These are phyloP conservation scores for Tadarida brasiliensis DNA, from an alignment of 2,797 vertebrate species.

Conservation along the genomic window DNA sequence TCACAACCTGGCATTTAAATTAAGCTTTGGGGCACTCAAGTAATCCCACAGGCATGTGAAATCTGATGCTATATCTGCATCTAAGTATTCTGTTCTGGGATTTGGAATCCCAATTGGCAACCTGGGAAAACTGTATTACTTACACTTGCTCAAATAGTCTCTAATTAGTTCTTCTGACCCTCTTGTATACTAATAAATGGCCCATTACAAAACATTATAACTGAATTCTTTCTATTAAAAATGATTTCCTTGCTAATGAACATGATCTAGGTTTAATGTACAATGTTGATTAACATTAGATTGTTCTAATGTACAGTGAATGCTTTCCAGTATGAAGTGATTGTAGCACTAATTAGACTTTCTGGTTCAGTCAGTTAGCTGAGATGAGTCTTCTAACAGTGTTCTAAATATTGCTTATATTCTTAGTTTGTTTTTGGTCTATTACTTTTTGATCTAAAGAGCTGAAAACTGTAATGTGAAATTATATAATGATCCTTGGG, in stretches of 20 bases:
- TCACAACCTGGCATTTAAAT: constrained; percentile 71
- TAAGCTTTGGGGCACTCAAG: constrained; percentile 55
- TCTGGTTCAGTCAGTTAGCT: constrained; percentile 67
- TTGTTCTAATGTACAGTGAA: constrained; percentile 56
- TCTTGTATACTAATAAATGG: constrained; percentile 80
- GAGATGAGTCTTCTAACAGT: constrained; percentile 13
- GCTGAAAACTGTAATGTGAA: constrained; percentile 59
- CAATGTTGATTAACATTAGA: constrained; percentile 67
- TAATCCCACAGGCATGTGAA: constrained; percentile 63
- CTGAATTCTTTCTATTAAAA: constrained; percentile 79
- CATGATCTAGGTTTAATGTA: constrained; percentile 69
- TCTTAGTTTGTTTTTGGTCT: constrained; percentile 74
- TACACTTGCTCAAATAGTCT: constrained; percentile 70
- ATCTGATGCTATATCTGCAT: constrained; percentile 54
- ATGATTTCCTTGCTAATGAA: constrained; percentile 76
- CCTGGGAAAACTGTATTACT: constrained; percentile 77
- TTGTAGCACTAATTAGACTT: constrained; percentile 67
- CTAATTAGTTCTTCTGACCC: constrained; percentile 81
- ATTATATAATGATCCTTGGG: constrained; percentile 67
- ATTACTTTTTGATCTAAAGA: constrained; percentile 70
- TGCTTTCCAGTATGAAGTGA: constrained; percentile 20
- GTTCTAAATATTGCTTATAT: constrained; percentile 74
- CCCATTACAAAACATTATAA: constrained; percentile 77
- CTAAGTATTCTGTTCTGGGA: constrained; percentile 65
- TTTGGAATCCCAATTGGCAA: constrained; percentile 67